phyloP scores from a whole-genome alignment of 1,140 invertebrate genomes.

The Drosophila ohnishii region DNA sequence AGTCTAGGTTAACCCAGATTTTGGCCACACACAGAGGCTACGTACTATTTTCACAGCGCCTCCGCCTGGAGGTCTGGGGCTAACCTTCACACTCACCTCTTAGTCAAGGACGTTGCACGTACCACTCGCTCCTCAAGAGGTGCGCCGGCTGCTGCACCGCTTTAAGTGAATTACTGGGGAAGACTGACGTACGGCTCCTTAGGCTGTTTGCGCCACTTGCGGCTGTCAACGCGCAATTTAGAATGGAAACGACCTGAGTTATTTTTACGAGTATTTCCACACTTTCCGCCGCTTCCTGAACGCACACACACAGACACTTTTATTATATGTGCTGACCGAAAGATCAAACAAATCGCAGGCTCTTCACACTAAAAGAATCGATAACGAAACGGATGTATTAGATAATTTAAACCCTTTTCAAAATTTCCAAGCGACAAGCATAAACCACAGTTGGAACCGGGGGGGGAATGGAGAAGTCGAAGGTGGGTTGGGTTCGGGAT shows the following conservation, averaged over 20 bases:
- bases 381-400: conserved; percentile 77
- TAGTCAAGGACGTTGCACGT: conserved; percentile 71
- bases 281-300: conserved; percentile 42
- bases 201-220: conserved; percentile 55
- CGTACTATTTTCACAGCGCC: conserved; percentile 11
- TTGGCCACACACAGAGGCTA: conserved; percentile 12
- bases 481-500: background rate
- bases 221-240: conserved; percentile 68
- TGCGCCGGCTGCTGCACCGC: conserved; percentile 33
- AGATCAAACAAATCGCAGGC: conserved; percentile 67
- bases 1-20: conserved; percentile 26
- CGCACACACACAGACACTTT: conserved; percentile 31
- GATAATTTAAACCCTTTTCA: conserved; percentile 65
- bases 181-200: conserved; percentile 56
- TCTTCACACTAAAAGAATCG: conserved; percentile 63
- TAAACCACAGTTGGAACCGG: conserved; percentile 30
- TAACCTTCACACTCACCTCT: conserved; percentile 73
- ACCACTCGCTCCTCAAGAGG: conserved; percentile 30
- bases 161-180: conserved; percentile 22
- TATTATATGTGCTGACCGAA: conserved; percentile 28
- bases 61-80: conserved; percentile 17
- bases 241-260: conserved; percentile 70
- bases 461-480: conserved; percentile 2
- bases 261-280: conserved; percentile 68
- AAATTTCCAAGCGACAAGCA: conserved; percentile 49